Percentiles rank a stretch among this genome's conserved stretches.
These are phyloP conservation scores for Drosophila nebulosa DNA, from an alignment of 1,140 invertebrate species.

Conservation along the genomic window DNA sequence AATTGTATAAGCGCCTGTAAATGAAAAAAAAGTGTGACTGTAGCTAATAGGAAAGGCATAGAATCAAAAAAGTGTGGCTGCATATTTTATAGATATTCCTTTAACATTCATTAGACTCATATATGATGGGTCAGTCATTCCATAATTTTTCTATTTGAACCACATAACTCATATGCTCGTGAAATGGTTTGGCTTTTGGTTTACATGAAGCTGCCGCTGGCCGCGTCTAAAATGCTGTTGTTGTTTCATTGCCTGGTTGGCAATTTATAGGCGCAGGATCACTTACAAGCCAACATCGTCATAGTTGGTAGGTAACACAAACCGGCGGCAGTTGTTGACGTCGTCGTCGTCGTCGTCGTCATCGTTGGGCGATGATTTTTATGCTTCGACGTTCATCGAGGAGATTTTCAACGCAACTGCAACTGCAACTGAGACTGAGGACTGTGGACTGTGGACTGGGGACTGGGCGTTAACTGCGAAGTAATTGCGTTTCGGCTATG, in stretches of 20 bases:
- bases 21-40: too few relatives aligned
- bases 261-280: conserved; percentile 76
- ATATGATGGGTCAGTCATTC: too few relatives aligned
- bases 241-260: conserved; percentile 56
- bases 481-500: conserved; percentile 77
- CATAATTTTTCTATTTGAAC: not conserved
- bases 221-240: conserved; percentile 22
- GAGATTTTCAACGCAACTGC: conserved; percentile 52
- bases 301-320: conserved; percentile 73
- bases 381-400: conserved; percentile 35
- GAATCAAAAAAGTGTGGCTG: not conserved
- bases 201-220: conserved; percentile 75
- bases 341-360: not conserved
- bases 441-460: conserved; percentile 55
- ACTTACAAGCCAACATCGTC: conserved; percentile 65
- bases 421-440: conserved; percentile 31
- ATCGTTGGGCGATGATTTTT: conserved; percentile 44
- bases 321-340: conserved; percentile 55
- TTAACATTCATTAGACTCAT: not conserved
- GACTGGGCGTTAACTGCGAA: conserved; percentile 75
- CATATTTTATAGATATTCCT: too few relatives aligned
- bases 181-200: conserved; percentile 1
- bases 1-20: too few relatives aligned
- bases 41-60: too few relatives aligned
- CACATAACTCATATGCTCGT: conserved; percentile 37